A percentile compares a stretch with the other conserved stretches of the same genome.
These are phyloP conservation scores for Salticus scenicus DNA, from an alignment of 2,888 invertebrate species.

Conservation along the genomic window DNA sequence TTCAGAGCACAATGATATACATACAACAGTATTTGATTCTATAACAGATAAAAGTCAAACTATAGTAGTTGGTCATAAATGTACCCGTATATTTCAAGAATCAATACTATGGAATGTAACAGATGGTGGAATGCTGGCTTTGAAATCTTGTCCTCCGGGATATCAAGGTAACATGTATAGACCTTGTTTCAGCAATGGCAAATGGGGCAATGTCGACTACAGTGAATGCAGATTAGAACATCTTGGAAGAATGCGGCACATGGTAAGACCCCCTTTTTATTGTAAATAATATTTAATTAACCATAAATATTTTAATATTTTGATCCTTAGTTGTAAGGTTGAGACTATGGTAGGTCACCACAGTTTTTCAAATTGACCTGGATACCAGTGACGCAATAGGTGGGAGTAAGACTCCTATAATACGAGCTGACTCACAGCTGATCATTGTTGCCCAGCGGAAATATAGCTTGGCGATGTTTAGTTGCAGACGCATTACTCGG, in stretches of 20 bases:
- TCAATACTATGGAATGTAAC: slow-evolving; percentile 71
- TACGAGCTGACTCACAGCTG: too few species aligned
- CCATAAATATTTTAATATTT: too few species aligned
- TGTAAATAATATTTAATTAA: too few species aligned
- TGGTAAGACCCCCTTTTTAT: slow-evolving; percentile 65
- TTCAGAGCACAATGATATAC: slow-evolving; percentile 46
- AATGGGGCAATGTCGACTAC: slow-evolving; percentile 72
- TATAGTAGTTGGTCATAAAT: slow-evolving; percentile 58
- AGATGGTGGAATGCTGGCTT: slow-evolving; percentile 71
- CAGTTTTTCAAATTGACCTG: too few species aligned
- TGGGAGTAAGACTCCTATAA: too few species aligned
- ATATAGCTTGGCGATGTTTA: too few species aligned
- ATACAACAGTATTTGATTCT: slow-evolving; percentile 7
- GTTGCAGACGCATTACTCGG: too few species aligned
- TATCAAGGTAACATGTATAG: slow-evolving; percentile 72
- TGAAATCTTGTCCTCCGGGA: slow-evolving; percentile 71
- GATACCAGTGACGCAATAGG: too few species aligned
- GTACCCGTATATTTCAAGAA: slow-evolving; percentile 64
- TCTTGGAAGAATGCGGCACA: slow-evolving; percentile 71
- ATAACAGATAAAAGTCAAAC: slow-evolving; percentile 22
- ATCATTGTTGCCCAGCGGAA: too few species aligned
- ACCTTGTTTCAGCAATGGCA: slow-evolving; percentile 72
- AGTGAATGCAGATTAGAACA: slow-evolving; percentile 72
- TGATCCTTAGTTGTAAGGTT: too few species aligned
- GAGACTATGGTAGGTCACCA: too few species aligned